A percentile compares a stretch with the other conserved stretches of the same genome.
Conservation (phyloP, 2,113 vertebrate genomes). For the Myiopsitta monachus region DNA sequence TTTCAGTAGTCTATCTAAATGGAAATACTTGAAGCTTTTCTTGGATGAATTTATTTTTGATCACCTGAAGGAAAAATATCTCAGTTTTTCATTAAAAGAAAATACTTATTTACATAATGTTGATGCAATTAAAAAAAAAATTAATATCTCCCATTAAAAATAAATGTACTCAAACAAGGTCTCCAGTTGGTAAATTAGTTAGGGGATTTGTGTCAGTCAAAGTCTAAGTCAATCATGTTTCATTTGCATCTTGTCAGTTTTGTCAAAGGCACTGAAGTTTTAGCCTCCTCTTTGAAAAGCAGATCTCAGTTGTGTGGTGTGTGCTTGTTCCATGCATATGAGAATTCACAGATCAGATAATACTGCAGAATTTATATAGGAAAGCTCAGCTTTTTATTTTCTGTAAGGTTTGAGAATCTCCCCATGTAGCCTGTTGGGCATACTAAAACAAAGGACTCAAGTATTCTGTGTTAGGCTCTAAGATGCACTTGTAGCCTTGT, state of each 20-base stretch:
- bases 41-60: neutral
- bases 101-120: neutral
- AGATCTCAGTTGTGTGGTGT: neutral
- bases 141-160: neutral
- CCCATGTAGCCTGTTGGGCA: neutral
- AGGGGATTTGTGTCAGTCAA: neutral
- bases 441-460: neutral
- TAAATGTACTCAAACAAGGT: neutral
- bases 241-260: neutral
- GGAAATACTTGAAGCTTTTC: neutral
- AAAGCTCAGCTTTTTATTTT: neutral
- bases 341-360: neutral
- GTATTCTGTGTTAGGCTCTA: neutral
- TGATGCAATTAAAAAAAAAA: neutral
- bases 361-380: neutral
- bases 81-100: neutral
- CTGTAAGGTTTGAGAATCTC: neutral
- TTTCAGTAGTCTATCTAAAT: neutral
- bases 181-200: neutral
- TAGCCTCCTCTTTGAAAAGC: neutral
- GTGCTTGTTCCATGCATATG: neutral
- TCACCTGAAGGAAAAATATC: neutral
- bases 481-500: neutral
- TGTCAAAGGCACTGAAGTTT: neutral
- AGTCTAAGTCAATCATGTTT: neutral